Percentiles rank a stretch among this genome's conserved stretches.
phyloP scores from a whole-genome alignment of 1,140 invertebrate species.

The Drosophila takahashii region DNA sequence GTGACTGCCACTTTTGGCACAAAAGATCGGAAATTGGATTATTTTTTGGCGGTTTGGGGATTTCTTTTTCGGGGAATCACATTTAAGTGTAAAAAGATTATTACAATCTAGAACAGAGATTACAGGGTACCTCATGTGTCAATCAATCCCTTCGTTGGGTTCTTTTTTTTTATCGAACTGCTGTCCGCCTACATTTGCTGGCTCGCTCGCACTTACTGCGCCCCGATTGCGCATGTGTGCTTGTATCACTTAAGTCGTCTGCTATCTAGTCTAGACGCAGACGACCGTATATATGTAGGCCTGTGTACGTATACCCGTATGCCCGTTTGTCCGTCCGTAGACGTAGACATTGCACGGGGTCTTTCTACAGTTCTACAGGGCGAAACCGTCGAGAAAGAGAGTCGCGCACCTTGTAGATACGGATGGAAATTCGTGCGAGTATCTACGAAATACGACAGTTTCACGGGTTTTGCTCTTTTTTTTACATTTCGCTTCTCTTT shows the following conservation, averaged over 20 bases:
- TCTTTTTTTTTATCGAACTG: conserved; percentile 51
- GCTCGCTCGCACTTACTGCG: conserved; percentile 30
- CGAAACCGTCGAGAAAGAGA: conserved; percentile 8
- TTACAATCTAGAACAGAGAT: not conserved
- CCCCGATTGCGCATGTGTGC: conserved; percentile 66
- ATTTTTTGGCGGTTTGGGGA: too few relatives aligned
- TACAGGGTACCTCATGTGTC: conserved; percentile 23
- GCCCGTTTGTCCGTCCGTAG: conserved; percentile 3
- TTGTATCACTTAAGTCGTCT: conserved; percentile 82
- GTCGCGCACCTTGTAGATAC: conserved; percentile 48
- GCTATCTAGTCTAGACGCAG: conserved; percentile 79
- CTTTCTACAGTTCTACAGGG: conserved; percentile 35
- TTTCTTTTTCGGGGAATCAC: too few relatives aligned
- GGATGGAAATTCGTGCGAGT: conserved; percentile 14
- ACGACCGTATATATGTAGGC: conserved; percentile 34
- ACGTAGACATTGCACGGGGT: conserved; percentile 29
- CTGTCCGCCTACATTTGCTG: conserved; percentile 45
- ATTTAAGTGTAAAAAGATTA: too few relatives aligned
- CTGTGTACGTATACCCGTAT: conserved; percentile 5
- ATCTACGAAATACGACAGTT: conserved; percentile 35
- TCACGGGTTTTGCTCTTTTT: conserved; percentile 16
- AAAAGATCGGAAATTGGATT: not conserved
- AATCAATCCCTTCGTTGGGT: conserved; percentile 26
- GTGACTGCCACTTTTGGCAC: not conserved
- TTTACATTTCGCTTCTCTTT: conserved; percentile 19